Evolutionary conservation across 2,113 vertebrate species (phyloP), one percentile per base, ranked within the genome.

Genomic region (Lagopus muta): DNA sequence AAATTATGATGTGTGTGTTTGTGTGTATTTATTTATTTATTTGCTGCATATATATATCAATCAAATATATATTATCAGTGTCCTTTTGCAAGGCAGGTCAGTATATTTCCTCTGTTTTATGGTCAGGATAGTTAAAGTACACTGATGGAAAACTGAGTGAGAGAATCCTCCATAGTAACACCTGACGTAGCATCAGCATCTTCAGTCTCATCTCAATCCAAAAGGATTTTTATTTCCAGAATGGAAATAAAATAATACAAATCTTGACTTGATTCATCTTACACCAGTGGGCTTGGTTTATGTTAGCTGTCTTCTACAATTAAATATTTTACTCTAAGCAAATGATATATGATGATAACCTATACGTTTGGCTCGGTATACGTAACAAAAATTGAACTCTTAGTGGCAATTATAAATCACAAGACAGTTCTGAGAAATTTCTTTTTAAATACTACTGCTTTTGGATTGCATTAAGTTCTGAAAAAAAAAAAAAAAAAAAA

Each of bases 121-220:
- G 13, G 21, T 57, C 40, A 14, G n/a, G 10, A 47, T 25, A 73
- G 28, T 25, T 62, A 24, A 47, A 73, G 36, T 21, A 25, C 30
- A 21, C 3, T 25, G 14, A 21, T 47, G 36, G 25, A 11, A 76
- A 76, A 5, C 2, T 1, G 10, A 40, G 40, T 30, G 28, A 21
- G 36, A 36, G 27, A 36, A 30, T 60, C 45, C 19, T 92, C 40
- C 10, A 1, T 40, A 43, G 43, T 42, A 25, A 60, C 25, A 54
- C 5, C 19, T 85, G 34, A 28, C 0, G 0, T 4, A 22, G 11
- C 3, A 5, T 4, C 22, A 67, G 52, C 52, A 52, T 6, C 34
- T 74, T 67, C 38, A 27, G 54, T 74, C 42, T 24, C 40, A 13
- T 66, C 48, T 64, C 20, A 28, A 34, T 66, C 38, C 34, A n/a